phyloP scores from a whole-genome alignment of 1,140 invertebrate genomes.

The Brachionus asplanchnoidis region DNA sequence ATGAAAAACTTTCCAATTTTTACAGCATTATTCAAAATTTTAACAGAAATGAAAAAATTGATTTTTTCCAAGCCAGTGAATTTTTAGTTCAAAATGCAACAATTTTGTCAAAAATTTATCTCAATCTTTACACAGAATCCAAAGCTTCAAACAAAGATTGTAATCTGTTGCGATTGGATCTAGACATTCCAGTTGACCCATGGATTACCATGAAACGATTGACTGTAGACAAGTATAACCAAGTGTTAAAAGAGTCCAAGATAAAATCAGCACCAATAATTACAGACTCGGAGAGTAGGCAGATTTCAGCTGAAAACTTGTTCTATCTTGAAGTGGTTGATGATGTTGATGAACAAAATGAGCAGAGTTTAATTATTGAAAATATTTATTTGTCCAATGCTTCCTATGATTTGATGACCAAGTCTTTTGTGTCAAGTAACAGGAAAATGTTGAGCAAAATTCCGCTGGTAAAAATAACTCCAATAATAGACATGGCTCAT shows the following conservation, averaged over 20 bases:
- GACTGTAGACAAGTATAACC: neutral
- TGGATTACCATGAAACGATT: neutral
- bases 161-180: neutral
- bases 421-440: neutral
- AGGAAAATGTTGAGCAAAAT: neutral
- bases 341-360: neutral
- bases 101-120: neutral
- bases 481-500: neutral
- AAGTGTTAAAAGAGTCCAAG: neutral
- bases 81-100: neutral
- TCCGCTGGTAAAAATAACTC: neutral
- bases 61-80: neutral
- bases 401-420: constrained; percentile 2
- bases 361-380: neutral
- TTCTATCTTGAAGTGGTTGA: neutral
- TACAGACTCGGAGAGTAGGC: neutral
- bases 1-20: neutral
- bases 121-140: neutral
- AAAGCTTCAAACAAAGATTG: neutral
- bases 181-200: neutral
- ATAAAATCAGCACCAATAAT: neutral
- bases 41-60: neutral
- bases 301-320: neutral
- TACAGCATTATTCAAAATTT: neutral
- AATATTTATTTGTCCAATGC: neutral